Base-by-base conservation (phyloP, 2,888 invertebrate genomes). In the Nesidiocoris tenuis region DNA sequence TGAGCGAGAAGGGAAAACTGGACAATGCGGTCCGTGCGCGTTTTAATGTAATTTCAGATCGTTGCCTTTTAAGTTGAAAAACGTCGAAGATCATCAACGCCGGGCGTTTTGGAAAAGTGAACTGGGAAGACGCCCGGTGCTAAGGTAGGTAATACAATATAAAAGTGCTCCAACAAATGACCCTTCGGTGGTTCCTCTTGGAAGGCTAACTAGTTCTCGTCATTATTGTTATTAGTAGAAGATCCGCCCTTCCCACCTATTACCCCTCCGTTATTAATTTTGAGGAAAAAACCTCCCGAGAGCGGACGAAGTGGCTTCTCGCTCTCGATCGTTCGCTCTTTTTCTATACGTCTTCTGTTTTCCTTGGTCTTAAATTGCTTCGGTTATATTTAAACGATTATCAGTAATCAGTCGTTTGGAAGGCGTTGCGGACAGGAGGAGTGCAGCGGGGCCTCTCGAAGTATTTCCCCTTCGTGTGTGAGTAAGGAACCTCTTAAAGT, bases 301-400 rank as follows among this genome's bases (percentile, higher is more conserved):
- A 17, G 19, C 63, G 63, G 63, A 21, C 59, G 39, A 39, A 39
- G 39, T 39, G 39, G 39, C 39, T 39, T 12, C 39, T 39, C 39
- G 39, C 5, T 39, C 5, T 39, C 39, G 3, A 3, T 12, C 39
- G 39, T 39, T 39, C 39, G 3, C 7, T 18, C 59, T 59, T 59
- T 59, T 59, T 59, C 59, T 59, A 9, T 18, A n/a, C n/a, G 3
- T 59, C 59, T 18, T 59, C 59, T 59, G n/a, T 59, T 12, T 39
- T 39, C 54, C 67, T 57, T 23, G 59, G 61, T 63, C 72, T 74
- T 76, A 78, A 78, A 78, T 78, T 78, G 76, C 78, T 78, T 78
- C 75, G 76, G 78, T 78, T 76, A 78, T 78, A 78, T 76, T 76
- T 76, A 78, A 78, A 76, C 78, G 78, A 78, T 78, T 78, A 78